Base-by-base conservation (phyloP, 2,888 invertebrate genomes). In the Drosophila robusta region DNA sequence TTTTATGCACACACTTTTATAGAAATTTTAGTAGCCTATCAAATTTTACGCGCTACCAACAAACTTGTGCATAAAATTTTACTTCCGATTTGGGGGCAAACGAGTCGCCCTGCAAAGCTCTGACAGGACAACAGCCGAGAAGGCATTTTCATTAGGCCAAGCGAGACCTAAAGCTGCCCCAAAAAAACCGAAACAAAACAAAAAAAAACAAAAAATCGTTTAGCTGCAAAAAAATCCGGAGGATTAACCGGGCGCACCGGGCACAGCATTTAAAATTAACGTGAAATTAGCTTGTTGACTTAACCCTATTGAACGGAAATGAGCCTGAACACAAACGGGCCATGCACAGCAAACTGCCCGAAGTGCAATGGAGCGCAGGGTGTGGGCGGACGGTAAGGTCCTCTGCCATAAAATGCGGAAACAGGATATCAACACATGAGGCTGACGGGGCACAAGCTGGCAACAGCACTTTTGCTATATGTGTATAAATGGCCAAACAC, bases 1-100 rank as follows among this genome's bases (percentile, higher is more conserved):
- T 81, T 83, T 68, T 73, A 81, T 87, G 75, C 67, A 77, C 70
- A 77, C 69, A 70, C 75, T 79, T 73, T 73, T 75, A 87, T 81
- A 77, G 87, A 87, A 84, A 81, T 81, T 83, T 83, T 78, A 87
- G 87, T 81, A 81, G 76, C 70, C 69, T 70, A 84, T 83, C 79
- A 87, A 83, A 85, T 81, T 84, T 87, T 69, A 83, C 77, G 82
- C 78, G 79, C 77, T 77, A 67, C 74, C 84, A 78, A 75, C 70
- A 83, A 54, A 78, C 77, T 82, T 87, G 74, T 81, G 77, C 85
- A 77, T 84, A 77, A 75, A 84, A 79, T 77, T 77, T 68, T 65
- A 74, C 79, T 84, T 81, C 47, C 75, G 58, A 63, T 47, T 12
- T 34, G 3, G 34, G 34, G 34, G 34, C 34, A 12, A 34, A 34